Conservation (phyloP, 2,888 invertebrate genomes). For the Serrognathus titanus region DNA sequence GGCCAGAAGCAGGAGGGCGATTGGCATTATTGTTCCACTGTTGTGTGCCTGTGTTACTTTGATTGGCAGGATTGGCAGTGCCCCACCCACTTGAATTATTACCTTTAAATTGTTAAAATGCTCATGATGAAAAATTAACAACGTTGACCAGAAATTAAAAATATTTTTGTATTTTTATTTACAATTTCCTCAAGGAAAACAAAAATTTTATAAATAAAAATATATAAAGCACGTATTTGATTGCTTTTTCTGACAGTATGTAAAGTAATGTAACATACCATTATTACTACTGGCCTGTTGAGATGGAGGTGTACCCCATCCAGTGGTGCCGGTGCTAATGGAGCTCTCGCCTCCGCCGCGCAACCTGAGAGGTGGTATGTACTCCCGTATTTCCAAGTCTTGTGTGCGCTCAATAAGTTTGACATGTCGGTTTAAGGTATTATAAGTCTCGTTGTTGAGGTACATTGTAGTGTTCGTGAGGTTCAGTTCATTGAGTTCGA, state of each 20-base stretch:
- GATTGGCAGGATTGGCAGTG: slow-evolving; percentile 47
- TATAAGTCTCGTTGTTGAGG: slow-evolving; percentile 25
- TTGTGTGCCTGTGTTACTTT: slow-evolving; percentile 45
- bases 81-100: slow-evolving; percentile 54
- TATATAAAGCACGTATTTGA: neutral
- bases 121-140: too few species aligned
- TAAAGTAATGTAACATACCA: slow-evolving; percentile 43
- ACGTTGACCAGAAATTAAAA: too few species aligned
- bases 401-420: slow-evolving; percentile 29
- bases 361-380: slow-evolving; percentile 58
- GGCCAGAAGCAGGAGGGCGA: slow-evolving; percentile 41
- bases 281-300: slow-evolving; percentile 60
- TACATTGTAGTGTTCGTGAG: slow-evolving; percentile 28
- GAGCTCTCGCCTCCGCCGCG: slow-evolving; percentile 80
- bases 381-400: slow-evolving; percentile 18
- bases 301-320: slow-evolving; percentile 75
- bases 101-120: slow-evolving; percentile 24
- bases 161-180: too few species aligned
- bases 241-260: too few species aligned
- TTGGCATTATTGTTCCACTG: slow-evolving; percentile 48
- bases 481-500: slow-evolving; percentile 41
- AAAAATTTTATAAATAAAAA: neutral
- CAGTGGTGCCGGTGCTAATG: slow-evolving; percentile 68
- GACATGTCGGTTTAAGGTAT: slow-evolving; percentile 7
- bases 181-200: neutral